Evolutionary conservation across 1,140 invertebrate species (phyloP), one percentile per base, ranked within the genome.

Genomic region (Drosophila subobscura): DNA sequence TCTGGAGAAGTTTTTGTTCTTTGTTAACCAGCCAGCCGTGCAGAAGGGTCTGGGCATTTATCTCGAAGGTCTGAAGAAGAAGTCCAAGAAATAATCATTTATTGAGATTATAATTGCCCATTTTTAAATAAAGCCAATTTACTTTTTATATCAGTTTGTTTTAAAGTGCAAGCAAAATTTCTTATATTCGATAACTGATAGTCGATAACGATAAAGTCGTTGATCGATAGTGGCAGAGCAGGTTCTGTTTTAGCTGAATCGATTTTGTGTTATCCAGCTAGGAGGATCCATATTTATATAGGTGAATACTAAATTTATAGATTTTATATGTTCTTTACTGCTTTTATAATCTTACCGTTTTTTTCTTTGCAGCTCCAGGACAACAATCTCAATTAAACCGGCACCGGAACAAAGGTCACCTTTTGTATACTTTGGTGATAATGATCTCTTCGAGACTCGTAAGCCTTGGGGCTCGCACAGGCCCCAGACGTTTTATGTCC

Each of bases 11-110:
- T 96, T 97, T 90, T 4, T 96, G 3, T 83, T 90, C 22, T 92
- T 92, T 64, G 67, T 95, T 2, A 92, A 92, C 45, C 92, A 93
- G 53, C 95, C 96, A 2, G 92, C 93, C 77, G 93, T 96, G 1
- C 96, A 97, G 91, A 92, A 94, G 75, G 92, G 92, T 5, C 90
- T 97, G 50, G 95, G 94, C 72, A 79, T 93, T 46, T 97, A 96
- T 83, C 92, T 97, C 20, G 93, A 96, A 76, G 90, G 93, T 20
- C 91, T 96, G 6, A 96, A 96, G 79, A 93, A 94, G 76, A 96
- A 96, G 71, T 42, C 84, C 10, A 80, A 77, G 27, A 73, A 88
- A 37, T 77, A 59, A 72, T 59, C n/a, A 52, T 29, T 3, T 7
- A 6, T 29, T 22, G 12, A 41, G 22, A 65, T 59, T 60, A 12